Evolutionary conservation across 2,113 vertebrate species (phyloP), one percentile per base, ranked within the genome.

Genomic region (Psilopogon haemacephalus): DNA sequence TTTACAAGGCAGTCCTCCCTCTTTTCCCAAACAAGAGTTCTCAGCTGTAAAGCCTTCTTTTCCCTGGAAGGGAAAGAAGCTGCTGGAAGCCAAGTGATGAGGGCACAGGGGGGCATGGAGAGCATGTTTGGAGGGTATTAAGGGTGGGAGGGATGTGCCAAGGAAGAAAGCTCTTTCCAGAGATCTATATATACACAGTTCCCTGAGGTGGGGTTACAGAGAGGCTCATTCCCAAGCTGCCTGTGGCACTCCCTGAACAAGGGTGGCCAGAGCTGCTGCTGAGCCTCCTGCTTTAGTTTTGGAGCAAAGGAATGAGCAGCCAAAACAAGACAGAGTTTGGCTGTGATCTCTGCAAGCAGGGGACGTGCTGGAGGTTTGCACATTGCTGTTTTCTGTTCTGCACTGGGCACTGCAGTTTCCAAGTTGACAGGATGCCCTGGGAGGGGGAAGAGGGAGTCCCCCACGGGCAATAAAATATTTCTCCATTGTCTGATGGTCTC

Each of bases 121-220:
- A 59, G 62, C 65, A 30, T 77, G 77, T 78, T 90, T 75, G 69
- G 78, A 90, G 26, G 3, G 75, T 79, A 32, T 77, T 87, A 65
- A 0, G 20, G 69, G 58, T 18, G 26, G 40, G 33, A 84, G 59
- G 15, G 81, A 33, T 80, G 82, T 83, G 94, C 95, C 91, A 93
- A 93, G 62, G 76, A 83, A 75, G 79, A 74, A 89, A 90, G 77
- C 46, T 82, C 48, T 71, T 90, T 90, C 86, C 92, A 90, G 65
- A 42, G 82, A 92, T 93, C 94, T 93, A 96, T 90, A 92, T 95
- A 95, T 95, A 94, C 0, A 4, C 88, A 54, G 73, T 9, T 90
- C 70, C 44, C 76, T 2, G 70, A 86, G 86, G 83, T 92, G 90
- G 80, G 80, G 90, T 93, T 87, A 84, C 81, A 69, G 2, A 21